A percentile compares a stretch with the other conserved stretches of the same genome.
phyloP scores from a whole-genome alignment of 1,140 invertebrate genomes.

The Heliconius congener region DNA sequence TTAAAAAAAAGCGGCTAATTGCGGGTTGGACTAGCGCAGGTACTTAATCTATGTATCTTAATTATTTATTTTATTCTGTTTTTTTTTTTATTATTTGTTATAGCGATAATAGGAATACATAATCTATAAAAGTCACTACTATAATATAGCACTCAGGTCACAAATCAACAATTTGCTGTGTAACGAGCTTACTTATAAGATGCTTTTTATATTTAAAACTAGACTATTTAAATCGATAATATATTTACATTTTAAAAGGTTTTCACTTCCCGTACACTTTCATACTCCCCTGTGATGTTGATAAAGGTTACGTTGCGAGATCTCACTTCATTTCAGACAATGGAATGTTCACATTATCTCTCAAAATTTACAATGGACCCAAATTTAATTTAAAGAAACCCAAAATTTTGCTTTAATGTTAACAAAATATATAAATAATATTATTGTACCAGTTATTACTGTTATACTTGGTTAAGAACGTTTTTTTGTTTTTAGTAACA shows the following conservation, averaged over 20 bases:
- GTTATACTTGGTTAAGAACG: too few relatives aligned
- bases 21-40: too few relatives aligned
- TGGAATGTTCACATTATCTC: background rate
- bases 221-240: background rate
- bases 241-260: slow-evolving; percentile 7
- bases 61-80: too few relatives aligned
- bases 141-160: too few relatives aligned
- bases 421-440: too few relatives aligned
- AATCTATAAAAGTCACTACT: too few relatives aligned
- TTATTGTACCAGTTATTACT: too few relatives aligned
- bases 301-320: slow-evolving; percentile 4
- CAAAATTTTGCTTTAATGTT: background rate
- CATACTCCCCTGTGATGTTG: slow-evolving; percentile 4
- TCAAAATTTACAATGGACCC: background rate
- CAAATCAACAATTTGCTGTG: background rate
- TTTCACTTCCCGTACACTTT: background rate
- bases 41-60: too few relatives aligned
- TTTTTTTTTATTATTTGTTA: too few relatives aligned
- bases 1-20: too few relatives aligned
- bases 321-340: slow-evolving; percentile 9
- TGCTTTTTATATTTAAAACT: background rate
- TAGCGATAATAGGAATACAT: too few relatives aligned
- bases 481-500: too few relatives aligned
- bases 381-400: background rate
- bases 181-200: background rate